Evolutionary conservation across 1,140 invertebrate genomes (phyloP), one percentile per base, ranked within the genome.

Genomic region (Trichonephila clavata): DNA sequence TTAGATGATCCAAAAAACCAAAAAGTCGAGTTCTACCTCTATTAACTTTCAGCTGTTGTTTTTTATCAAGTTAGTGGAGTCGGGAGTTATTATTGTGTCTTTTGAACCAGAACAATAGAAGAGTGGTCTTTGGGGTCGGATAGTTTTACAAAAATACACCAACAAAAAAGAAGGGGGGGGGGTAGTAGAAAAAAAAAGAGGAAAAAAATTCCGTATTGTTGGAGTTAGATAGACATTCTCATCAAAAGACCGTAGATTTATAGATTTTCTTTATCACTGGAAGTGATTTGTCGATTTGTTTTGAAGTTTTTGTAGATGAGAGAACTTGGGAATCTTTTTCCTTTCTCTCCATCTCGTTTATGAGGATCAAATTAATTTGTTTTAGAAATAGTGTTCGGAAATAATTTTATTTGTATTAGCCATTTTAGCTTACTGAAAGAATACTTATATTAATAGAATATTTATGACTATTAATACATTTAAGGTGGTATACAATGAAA

Each of bases 61-160:
- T 92, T 92, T 92, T 84, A 92, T 92, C 90, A 92, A 92, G 71
- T 92, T 92, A 84, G 81, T 77, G 24, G 90, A 83, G 50, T 84
- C 81, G 24, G 60, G 60, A 84, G 80, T 92, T 92, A 92, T 92
- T 92, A 92, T 92, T 92, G 90, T 84, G 90, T 92, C 90, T 92
- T 84, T 92, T 92, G 90, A 92, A 92, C 90, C 80, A 92, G 81
- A 92, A 92, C 90, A 92, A 92, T 92, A 84, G 59, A 43, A 20
- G 77, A 92, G 90, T 65, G 90, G 90, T 83, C 59, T 84, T 63
- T 92, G 80, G 77, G 81, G 80, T 84, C 71, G 90, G 77, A 63
- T 92, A 84, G 90, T 92, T 92, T 92, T 92, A 92, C 90, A 92
- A 92, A 60, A 90, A 60, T 20, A 59, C 10, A 50, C 3, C 50